These are phyloP conservation scores for Sebastes diploproa DNA, from an alignment of 2,797 vertebrate species.

Conservation along the genomic window DNA sequence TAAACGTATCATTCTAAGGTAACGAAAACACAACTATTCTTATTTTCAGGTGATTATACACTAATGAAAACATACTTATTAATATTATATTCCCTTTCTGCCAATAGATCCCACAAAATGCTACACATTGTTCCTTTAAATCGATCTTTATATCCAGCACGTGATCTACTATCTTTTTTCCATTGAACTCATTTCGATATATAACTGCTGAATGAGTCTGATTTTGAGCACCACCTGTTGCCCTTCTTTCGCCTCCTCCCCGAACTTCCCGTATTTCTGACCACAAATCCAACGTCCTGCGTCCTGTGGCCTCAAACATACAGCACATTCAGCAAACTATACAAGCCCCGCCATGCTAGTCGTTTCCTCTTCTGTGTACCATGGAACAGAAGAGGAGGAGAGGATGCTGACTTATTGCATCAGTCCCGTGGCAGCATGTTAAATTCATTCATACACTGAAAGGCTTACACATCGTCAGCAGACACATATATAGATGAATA, in stretches of 20 bases:
- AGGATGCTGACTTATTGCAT: neutral
- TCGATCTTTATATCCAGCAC: neutral
- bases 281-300: slow-evolving; percentile 24
- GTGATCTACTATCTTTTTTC: neutral
- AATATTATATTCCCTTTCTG: no score
- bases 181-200: neutral
- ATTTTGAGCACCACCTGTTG: neutral
- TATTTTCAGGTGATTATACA: no score
- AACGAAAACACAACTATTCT: no score
- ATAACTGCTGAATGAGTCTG: slow-evolving; percentile 20
- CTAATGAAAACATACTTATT: no score
- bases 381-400: neutral
- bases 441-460: neutral
- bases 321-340: neutral
- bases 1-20: no score
- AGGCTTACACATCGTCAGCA: slow-evolving; percentile 13
- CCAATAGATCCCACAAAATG: rapidly evolving
- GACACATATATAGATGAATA: neutral
- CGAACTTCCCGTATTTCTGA: slow-evolving; percentile 37
- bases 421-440: neutral
- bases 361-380: neutral
- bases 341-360: neutral
- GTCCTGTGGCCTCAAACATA: neutral
- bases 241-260: slow-evolving; percentile 18
- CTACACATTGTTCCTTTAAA: neutral